Evolutionary conservation across 2,888 invertebrate genomes (phyloP).

Genomic region (Cheilosia impressa): DNA sequence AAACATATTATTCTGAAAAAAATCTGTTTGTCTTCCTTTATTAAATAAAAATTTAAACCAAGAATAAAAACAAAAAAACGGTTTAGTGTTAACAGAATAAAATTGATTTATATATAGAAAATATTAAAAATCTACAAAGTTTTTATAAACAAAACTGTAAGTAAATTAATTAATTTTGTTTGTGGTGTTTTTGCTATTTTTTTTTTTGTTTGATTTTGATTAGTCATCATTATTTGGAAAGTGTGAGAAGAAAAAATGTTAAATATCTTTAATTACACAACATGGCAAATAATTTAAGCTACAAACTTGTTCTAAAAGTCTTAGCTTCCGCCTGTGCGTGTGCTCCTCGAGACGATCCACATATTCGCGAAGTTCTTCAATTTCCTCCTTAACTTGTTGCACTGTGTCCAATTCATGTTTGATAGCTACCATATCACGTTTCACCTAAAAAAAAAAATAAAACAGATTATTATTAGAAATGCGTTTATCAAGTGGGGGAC

Average conservation of each 20-base stretch:
- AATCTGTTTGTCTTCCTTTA: conserved; percentile 4
- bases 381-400: conserved; percentile 97
- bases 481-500: no score
- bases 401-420: conserved; percentile 97
- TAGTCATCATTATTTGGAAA: conserved; percentile 52
- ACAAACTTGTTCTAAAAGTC: conserved; percentile 95
- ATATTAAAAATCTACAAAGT: conserved; percentile 55
- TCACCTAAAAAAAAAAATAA: conserved; percentile 85
- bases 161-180: conserved; percentile 50
- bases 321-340: conserved; percentile 94
- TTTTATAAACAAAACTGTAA: conserved; percentile 54
- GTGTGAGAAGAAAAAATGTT: conserved; percentile 74
- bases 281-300: conserved; percentile 84
- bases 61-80: background rate
- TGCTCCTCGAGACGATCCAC: conserved; percentile 96
- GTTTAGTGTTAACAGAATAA: background rate
- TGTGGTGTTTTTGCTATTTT: conserved; percentile 52
- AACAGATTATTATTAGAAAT: background rate
- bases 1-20: background rate
- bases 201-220: conserved; percentile 36
- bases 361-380: conserved; percentile 95
- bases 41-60: background rate
- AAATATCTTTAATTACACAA: conserved; percentile 82
- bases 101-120: conserved; percentile 18
- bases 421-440: conserved; percentile 97